Evolutionary conservation across 2,888 invertebrate species (phyloP), one percentile per base, ranked within the genome.

Genomic region (Drosophila tripunctata): DNA sequence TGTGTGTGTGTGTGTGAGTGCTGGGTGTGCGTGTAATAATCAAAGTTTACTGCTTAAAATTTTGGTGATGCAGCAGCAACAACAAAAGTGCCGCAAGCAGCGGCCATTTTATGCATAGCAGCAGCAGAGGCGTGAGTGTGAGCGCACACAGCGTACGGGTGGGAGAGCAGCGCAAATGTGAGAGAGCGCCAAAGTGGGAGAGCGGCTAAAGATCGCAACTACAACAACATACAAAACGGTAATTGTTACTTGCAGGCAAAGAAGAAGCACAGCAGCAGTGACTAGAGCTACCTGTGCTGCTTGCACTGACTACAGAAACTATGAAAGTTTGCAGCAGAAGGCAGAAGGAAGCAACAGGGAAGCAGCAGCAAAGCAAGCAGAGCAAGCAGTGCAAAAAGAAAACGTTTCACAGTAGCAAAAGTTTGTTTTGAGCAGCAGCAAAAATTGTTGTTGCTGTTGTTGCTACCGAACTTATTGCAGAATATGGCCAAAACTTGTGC

Each of bases 11-110:
- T 14, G n/a, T 41, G 27, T 33, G 8, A 19, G 41, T 36, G 24
- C 7, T 0, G 6, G 5, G 24, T 35, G 35, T 35, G 52, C 48
- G 63, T 63, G 56, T 64, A 64, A 77, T 75, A 77, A 75, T 75
- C 77, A 75, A 75, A 77, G 64, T 77, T 75, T 77, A 75, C 74
- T 75, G 78, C 78, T 68, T 77, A 62, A 68, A 75, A 77, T 75
- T 75, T 72, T 76, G 73, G 55, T 51, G 58, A 70, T 74, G 76
- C 71, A 61, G 19, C 48, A 47, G 55, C 54, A 27, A 12, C 54
- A 51, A 43, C 57, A 65, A 68, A 70, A 70, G 36, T 40, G 75
- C 73, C 61, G 57, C 47, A 24, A 56, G 75, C 50, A 2, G 14
- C 30, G 47, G 14, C 43, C 47, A 67, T 66, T 65, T 65, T 55